Percentiles rank a stretch among this genome's conserved stretches.
phyloP scores from a whole-genome alignment of 2,888 invertebrate genomes.

The Cosmopolites sordidus region DNA sequence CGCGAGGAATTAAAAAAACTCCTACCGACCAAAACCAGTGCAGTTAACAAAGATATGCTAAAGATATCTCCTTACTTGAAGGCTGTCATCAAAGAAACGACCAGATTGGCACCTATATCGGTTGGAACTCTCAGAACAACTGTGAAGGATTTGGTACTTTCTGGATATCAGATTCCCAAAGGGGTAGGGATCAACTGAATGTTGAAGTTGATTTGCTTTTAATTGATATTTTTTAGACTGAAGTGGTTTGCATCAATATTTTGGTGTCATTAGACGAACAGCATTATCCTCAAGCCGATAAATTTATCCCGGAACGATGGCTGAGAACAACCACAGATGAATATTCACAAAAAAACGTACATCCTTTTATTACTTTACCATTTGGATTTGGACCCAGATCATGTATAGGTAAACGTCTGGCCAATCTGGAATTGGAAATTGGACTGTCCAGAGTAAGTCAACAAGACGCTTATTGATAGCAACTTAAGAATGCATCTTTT shows the following conservation, averaged over 20 bases:
- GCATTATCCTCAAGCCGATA: slow-evolving; percentile 29
- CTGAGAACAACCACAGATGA: slow-evolving; percentile 30
- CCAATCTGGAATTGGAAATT: slow-evolving; percentile 56
- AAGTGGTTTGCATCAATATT: slow-evolving; percentile 22
- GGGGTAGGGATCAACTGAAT: slow-evolving; percentile 35
- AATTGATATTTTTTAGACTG: slow-evolving; percentile 27
- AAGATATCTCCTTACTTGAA: slow-evolving; percentile 52
- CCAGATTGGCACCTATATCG: slow-evolving; percentile 45
- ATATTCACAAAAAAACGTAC: slow-evolving; percentile 36
- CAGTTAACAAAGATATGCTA: slow-evolving; percentile 44
- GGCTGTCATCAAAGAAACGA: slow-evolving; percentile 62
- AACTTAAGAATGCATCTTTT: neutral
- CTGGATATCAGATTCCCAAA: slow-evolving; percentile 45
- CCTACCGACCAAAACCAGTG: slow-evolving; percentile 37
- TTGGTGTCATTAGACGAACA: slow-evolving; percentile 19
- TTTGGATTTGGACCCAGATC: slow-evolving; percentile 66
- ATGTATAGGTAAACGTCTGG: slow-evolving; percentile 68
- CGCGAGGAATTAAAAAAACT: slow-evolving; percentile 43
- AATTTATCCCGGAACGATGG: slow-evolving; percentile 41
- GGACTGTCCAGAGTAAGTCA: slow-evolving; percentile 35
- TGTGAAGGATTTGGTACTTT: slow-evolving; percentile 41
- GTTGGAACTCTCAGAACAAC: slow-evolving; percentile 34
- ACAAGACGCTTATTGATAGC: no score
- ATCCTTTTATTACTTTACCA: slow-evolving; percentile 60
- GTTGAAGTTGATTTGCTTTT: neutral